Conservation (phyloP, 2,888 invertebrate genomes). For the Nemotelus nigrinus region DNA sequence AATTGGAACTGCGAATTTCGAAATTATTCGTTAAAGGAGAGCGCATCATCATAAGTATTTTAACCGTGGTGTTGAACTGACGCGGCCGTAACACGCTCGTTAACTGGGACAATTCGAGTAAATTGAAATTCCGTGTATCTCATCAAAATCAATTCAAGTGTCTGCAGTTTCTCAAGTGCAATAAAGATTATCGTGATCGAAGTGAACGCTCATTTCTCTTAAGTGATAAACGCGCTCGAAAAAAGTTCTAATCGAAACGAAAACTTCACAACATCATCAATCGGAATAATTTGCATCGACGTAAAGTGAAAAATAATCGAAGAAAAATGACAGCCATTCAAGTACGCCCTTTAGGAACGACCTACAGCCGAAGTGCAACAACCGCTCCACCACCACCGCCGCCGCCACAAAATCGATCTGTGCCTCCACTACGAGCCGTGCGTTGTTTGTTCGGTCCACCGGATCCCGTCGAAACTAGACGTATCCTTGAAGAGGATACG, state of each 20-base stretch:
- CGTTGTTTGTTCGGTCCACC: constrained; percentile 48
- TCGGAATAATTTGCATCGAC: not conserved
- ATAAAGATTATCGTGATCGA: not conserved
- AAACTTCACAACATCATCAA: not conserved
- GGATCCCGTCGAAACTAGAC: constrained; percentile 41
- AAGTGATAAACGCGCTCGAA: not conserved
- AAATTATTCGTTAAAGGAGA: no score
- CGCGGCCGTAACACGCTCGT: no score
- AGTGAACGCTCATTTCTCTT: not conserved
- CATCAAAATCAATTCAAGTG: no score
- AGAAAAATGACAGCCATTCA: constrained; percentile 48
- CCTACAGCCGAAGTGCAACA: not conserved
- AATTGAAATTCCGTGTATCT: no score
- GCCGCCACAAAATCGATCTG: not conserved
- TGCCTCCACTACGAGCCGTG: constrained; percentile 25
- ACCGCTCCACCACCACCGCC: not conserved
- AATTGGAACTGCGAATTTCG: no score
- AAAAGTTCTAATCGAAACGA: not conserved
- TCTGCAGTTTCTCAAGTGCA: no score
- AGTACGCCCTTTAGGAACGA: constrained; percentile 22
- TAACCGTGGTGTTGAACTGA: no score
- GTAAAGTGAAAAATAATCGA: not conserved
- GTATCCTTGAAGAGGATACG: constrained; percentile 43
- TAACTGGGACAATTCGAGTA: no score
- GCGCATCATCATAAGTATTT: no score